Base-by-base conservation (phyloP, 2,113 vertebrate genomes). In the Taxidea taxus region DNA sequence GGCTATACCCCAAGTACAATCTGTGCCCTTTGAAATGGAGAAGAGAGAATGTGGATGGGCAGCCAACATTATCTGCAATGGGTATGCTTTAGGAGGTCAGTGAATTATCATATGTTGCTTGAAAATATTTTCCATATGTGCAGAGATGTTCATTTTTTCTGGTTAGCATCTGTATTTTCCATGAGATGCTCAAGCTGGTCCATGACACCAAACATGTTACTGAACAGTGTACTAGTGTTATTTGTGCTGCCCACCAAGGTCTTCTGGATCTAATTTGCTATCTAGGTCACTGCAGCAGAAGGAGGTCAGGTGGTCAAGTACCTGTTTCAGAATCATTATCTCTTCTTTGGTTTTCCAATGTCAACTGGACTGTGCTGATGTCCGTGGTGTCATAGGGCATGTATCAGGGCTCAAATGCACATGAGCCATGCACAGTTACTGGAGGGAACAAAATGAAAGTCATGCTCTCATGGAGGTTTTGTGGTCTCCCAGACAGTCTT, bases 401-500 rank as follows among this genome's bases (percentile, higher is more conserved):
- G 3, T 9, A 6, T 47, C 5, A 54, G n/a, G 37, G 18, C 23
- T 3, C 13, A 27, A 14, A 14, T 42, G 13, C 31, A 16, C 6
- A 18, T n/a, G 49, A 39, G 18, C 68, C 31, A 60, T 6, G 12
- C 34, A 16, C 4, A 34, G 34, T 42, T 42, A 3, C 81, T 11
- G 20, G 6, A 20, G 3, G 6, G 27, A 18, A 23, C 0, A 3
- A 44, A 1, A 12, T 14, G 34, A 27, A 29, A 70, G 1, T 31
- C 13, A 2, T 4, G 31, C 31, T 42, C 14, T 64, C 31, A 0
- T 0, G 8, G 13, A 3, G 7, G 29, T 11, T 42, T 44, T 60
- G 56, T 37, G 23, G 18, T 39, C 44, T 60, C 37, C 42, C 12
- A 21, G 42, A 47, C 0, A 58, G 49, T 74, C 21, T 44, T 58